phyloP scores from a whole-genome alignment of 2,888 invertebrate genomes.

The Dysmachus trigonus region DNA sequence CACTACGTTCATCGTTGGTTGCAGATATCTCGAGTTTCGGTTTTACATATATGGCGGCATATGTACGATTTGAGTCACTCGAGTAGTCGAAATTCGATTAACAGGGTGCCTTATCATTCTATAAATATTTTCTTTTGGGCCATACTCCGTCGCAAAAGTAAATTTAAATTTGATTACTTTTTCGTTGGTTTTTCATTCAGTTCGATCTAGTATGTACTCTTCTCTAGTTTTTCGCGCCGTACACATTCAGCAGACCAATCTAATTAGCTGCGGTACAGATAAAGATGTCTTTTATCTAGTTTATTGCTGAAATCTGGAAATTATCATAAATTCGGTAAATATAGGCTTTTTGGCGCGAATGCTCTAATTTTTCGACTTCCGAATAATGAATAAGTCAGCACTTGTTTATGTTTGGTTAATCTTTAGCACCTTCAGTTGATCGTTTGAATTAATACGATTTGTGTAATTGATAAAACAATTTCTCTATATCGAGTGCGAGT shows the following conservation, averaged over 20 bases:
- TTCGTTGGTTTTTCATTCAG: background rate
- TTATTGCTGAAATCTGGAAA: background rate
- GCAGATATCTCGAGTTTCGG: background rate
- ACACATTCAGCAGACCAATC: background rate
- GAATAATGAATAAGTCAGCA: background rate
- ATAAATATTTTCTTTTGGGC: constrained; percentile 24
- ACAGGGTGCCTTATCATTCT: constrained; percentile 12
- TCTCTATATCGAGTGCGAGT: background rate
- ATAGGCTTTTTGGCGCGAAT: background rate
- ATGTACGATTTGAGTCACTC: background rate
- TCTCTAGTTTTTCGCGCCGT: background rate
- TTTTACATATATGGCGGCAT: background rate
- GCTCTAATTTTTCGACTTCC: constrained; percentile 17
- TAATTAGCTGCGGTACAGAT: background rate
- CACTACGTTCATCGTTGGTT: background rate
- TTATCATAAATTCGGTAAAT: background rate
- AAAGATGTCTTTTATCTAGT: constrained; percentile 1
- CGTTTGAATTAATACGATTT: background rate
- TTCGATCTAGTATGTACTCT: background rate
- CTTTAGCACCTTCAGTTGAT: constrained; percentile 27
- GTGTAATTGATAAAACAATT: background rate
- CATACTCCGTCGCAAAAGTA: background rate
- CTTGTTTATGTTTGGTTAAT: background rate
- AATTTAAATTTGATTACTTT: background rate
- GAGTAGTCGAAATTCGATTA: constrained; percentile 12